phyloP scores from a whole-genome alignment of 2,113 vertebrate species.

The Patagioenas fasciata region DNA sequence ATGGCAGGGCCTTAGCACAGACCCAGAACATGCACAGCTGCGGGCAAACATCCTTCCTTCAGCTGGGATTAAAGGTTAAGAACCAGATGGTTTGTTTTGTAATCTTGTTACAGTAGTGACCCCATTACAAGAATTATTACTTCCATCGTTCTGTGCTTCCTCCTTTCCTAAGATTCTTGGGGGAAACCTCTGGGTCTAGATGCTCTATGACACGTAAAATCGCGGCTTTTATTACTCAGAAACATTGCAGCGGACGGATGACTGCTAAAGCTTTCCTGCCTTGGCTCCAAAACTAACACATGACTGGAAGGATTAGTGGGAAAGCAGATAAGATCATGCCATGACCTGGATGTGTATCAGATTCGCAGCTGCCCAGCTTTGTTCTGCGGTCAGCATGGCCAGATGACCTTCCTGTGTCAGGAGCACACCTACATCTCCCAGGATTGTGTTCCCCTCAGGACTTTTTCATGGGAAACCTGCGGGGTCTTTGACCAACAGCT shows the following conservation, averaged over 20 bases:
- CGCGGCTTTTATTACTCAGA: not conserved
- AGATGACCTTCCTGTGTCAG: not conserved
- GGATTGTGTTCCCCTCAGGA: not conserved
- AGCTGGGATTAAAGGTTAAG: not conserved
- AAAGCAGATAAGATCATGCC: not conserved
- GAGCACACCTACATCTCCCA: not conserved
- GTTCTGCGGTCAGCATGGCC: not conserved
- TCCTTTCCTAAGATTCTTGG: not conserved
- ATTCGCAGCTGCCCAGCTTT: not conserved
- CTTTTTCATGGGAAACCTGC: not conserved
- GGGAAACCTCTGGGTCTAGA: not conserved
- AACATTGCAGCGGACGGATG: not conserved
- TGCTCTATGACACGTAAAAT: not conserved
- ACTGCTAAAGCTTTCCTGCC: not conserved
- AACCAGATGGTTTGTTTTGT: not conserved
- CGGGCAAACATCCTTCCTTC: not conserved
- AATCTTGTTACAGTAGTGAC: slow-evolving; percentile 5
- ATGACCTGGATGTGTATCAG: not conserved
- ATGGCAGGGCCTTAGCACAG: not conserved
- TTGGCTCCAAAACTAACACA: not conserved
- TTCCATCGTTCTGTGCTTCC: not conserved
- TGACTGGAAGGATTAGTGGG: not conserved
- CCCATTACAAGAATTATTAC: not conserved
- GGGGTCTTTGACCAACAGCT: not conserved
- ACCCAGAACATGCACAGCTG: not conserved